Base-by-base conservation (phyloP, 2,113 vertebrate species). In the Serinus canaria region DNA sequence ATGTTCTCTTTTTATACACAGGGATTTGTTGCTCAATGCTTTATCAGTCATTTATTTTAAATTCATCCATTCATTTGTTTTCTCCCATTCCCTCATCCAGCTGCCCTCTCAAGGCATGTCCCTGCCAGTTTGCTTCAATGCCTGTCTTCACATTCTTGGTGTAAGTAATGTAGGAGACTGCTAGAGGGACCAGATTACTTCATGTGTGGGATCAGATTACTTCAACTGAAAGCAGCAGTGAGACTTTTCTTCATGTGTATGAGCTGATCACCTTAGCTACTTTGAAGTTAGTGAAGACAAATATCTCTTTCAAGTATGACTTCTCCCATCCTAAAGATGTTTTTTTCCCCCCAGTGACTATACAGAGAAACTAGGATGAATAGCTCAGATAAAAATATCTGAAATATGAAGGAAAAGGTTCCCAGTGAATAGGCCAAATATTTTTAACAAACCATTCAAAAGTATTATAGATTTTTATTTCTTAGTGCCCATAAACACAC, bases 391-490 rank as follows among this genome's bases (percentile, higher is more conserved):
- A 22, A 13, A 60, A n/a, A 55, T 44, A 43, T 60, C 39, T 79
- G 23, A 80, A 53, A 49, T 35, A 56, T 3, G 37, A 91, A 66
- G 13, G 28, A 85, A 88, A 87, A 44, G 21, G 18, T 47, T 92
- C 44, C 43, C 72, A 63, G 30, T 55, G 56, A 93, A 70, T 1
- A 74, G 30, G 68, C 39, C 37, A 4, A 46, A 1, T 83, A 70
- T 92, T 88, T 93, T 76, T 39, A 90, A 74, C 4, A 43, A 83
- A 59, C 10, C 16, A 31, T 79, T 83, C 46, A 77, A 79, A 96
- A 92, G 31, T 55, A 79, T 20, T 82, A 20, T 33, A 90, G 63
- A 80, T 53, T 75, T 96, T 95, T 93, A 90, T 92, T 92, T 95
- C 39, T 47, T 55, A 92, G 59, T 67, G 50, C 59, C 77, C n/a